Conservation (phyloP, 2,797 vertebrate species). For the Pteronotus mesoamericanus region DNA sequence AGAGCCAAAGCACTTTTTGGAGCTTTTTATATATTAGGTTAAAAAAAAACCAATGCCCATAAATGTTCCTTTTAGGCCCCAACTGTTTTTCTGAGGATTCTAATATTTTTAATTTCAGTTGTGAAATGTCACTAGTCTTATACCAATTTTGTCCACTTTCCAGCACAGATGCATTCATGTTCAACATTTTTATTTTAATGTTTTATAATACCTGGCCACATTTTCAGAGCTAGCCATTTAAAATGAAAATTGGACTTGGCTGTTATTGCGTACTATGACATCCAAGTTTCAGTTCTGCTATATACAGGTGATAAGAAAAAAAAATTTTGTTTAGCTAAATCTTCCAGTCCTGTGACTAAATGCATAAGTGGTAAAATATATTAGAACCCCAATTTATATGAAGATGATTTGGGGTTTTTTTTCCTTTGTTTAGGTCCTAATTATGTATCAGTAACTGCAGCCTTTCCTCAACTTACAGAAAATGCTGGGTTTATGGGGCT, state of each 20-base stretch:
- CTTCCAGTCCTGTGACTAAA: not conserved
- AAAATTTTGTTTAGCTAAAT: not conserved
- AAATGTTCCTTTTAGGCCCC: not conserved
- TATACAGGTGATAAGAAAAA: not conserved
- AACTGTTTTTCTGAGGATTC: not conserved
- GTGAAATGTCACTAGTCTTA: not conserved
- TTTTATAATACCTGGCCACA: not conserved
- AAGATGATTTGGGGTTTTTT: not conserved
- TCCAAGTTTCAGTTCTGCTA: not conserved
- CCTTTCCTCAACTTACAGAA: not conserved
- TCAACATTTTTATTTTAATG: not conserved
- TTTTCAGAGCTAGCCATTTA: not conserved
- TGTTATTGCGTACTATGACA: not conserved
- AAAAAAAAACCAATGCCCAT: not conserved
- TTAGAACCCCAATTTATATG: not conserved
- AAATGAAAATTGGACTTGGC: not conserved
- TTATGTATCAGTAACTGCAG: not conserved
- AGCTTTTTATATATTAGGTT: not conserved
- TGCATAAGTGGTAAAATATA: not conserved
- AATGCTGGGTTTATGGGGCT: not conserved
- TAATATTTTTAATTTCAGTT: slow-evolving; percentile 20
- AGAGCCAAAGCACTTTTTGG: not conserved
- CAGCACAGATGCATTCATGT: not conserved
- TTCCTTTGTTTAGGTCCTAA: not conserved
- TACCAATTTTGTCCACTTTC: not conserved